These are phyloP conservation scores for Beris chalybata DNA, from an alignment of 2,888 invertebrate genomes.

Conservation along the genomic window DNA sequence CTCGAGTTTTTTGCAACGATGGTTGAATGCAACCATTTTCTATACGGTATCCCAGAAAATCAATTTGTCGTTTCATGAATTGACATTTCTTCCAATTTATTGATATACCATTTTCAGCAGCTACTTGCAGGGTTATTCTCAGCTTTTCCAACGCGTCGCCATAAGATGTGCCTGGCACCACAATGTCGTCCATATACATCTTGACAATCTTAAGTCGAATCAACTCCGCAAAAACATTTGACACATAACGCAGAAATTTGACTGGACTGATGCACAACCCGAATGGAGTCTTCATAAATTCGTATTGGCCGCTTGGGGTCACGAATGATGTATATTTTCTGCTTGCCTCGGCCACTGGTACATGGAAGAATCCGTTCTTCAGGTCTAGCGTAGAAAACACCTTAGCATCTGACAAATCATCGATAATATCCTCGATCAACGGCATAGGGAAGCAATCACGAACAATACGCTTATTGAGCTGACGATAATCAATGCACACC, in stretches of 20 bases:
- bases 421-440: slow-evolving; percentile 48
- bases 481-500: slow-evolving; percentile 50
- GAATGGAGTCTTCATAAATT: slow-evolving; percentile 49
- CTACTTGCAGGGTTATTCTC: too few relatives aligned
- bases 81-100: too few relatives aligned
- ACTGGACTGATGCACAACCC: too few relatives aligned
- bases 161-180: too few relatives aligned
- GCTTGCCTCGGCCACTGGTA: slow-evolving; percentile 44
- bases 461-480: slow-evolving; percentile 46
- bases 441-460: slow-evolving; percentile 48
- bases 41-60: slow-evolving; percentile 45
- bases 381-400: slow-evolving; percentile 40
- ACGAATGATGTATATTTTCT: slow-evolving; percentile 51
- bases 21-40: slow-evolving; percentile 42
- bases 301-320: slow-evolving; percentile 49
- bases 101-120: too few relatives aligned
- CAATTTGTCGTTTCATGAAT: slow-evolving; percentile 43
- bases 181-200: too few relatives aligned
- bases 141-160: too few relatives aligned
- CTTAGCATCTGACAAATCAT: slow-evolving; percentile 40
- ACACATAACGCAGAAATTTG: too few relatives aligned
- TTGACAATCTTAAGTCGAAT: too few relatives aligned
- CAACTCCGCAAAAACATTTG: too few relatives aligned
- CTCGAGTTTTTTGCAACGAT: slow-evolving; percentile 42
- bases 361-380: slow-evolving; percentile 47